phyloP scores from a whole-genome alignment of 2,888 invertebrate genomes.

The Marasmarcha lunaedactyla region DNA sequence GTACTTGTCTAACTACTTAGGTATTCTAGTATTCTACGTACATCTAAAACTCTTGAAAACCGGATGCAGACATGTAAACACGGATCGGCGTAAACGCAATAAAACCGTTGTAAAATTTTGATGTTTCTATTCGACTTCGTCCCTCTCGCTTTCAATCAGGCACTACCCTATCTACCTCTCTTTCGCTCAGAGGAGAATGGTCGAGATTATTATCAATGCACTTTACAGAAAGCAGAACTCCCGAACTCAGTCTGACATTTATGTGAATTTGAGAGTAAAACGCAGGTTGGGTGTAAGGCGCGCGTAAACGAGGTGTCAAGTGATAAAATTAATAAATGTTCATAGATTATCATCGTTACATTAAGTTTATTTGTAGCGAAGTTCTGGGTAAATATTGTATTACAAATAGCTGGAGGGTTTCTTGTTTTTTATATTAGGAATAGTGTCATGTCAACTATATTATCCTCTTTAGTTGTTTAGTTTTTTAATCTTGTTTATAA shows the following conservation, averaged over 20 bases:
- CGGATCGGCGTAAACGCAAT: conserved; percentile 51
- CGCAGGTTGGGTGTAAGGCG: conserved; percentile 55
- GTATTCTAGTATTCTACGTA: conserved; percentile 26
- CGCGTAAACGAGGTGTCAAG: conserved; percentile 57
- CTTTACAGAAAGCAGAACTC: conserved; percentile 69
- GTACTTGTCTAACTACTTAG: conserved; percentile 12
- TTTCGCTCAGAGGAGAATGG: conserved; percentile 41
- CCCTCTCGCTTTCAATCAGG: conserved; percentile 24
- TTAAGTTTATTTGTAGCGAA: too few species aligned
- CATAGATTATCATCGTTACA: conserved; percentile 33
- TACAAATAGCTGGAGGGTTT: too few species aligned
- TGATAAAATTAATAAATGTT: conserved; percentile 60
- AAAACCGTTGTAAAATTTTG: conserved; percentile 70
- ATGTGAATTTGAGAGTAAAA: conserved; percentile 66
- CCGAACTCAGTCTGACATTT: conserved; percentile 52
- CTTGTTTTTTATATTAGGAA: too few species aligned
- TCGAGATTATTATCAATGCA: conserved; percentile 67
- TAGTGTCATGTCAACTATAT: too few species aligned
- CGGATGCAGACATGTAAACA: conserved; percentile 59
- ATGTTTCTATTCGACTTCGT: conserved; percentile 62
- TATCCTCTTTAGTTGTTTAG: too few species aligned
- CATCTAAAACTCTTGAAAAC: conserved; percentile 25
- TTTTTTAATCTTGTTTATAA: too few species aligned
- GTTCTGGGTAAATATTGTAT: too few species aligned
- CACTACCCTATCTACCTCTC: conserved; percentile 21